phyloP scores from a whole-genome alignment of 37 sponge, comb jelly and placozoan genomes.

The Haliclona indistincta region DNA sequence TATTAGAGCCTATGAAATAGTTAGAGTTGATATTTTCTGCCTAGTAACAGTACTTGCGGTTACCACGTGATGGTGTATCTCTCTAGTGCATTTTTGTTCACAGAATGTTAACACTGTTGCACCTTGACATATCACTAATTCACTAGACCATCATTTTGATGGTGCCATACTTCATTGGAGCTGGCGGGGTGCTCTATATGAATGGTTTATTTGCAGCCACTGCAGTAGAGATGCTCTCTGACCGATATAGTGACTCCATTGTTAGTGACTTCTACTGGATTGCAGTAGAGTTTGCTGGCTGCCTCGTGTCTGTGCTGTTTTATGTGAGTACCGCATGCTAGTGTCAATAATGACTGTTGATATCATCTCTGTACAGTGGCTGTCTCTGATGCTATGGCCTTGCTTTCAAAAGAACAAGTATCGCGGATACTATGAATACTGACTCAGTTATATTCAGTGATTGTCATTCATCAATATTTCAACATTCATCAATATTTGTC shows the following conservation, averaged over 20 bases:
- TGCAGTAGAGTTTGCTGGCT: constrained; percentile 48
- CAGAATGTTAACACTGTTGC: too few species aligned
- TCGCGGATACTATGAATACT: constrained; percentile 7
- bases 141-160: background rate
- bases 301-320: constrained; percentile 9
- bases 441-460: background rate
- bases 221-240: background rate
- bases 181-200: background rate
- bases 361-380: constrained; percentile 5
- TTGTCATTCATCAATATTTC: background rate
- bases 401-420: background rate
- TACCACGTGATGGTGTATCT: too few species aligned
- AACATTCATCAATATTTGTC: background rate
- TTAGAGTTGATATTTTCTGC: too few species aligned
- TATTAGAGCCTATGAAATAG: too few species aligned
- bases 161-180: background rate
- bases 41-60: too few species aligned
- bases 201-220: background rate
- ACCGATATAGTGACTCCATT: background rate
- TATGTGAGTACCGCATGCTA: constrained; percentile 22
- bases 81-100: too few species aligned
- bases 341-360: too few species aligned
- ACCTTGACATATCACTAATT: too few species aligned
- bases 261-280: constrained; percentile 4
- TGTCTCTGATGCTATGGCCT: constrained; percentile 8